Evolutionary conservation across 2,113 vertebrate species (phyloP).

Genomic region (Suncus etruscus): DNA sequence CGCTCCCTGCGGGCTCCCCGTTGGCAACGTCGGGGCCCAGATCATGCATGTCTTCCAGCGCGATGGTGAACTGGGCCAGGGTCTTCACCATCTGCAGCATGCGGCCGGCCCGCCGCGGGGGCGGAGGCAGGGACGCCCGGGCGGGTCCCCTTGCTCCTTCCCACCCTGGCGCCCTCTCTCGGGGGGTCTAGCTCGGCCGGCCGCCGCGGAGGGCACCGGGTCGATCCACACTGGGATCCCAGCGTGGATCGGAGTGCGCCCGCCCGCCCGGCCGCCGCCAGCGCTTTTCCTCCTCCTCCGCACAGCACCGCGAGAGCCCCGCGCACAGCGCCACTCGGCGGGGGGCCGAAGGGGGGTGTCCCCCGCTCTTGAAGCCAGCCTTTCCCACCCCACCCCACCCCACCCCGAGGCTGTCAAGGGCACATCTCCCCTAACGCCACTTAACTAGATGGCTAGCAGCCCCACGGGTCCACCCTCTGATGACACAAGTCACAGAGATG

Average conservation of each 20-base stretch:
- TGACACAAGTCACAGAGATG: too few relatives aligned
- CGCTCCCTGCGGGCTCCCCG: constrained; percentile 80
- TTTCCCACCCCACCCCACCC: neutral
- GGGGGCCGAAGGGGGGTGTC: neutral
- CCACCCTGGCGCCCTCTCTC: too few relatives aligned
- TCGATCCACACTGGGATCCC: too few relatives aligned
- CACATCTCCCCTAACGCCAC: neutral
- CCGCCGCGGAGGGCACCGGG: neutral
- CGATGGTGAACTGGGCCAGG: constrained; percentile 98
- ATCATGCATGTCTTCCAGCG: constrained; percentile 98
- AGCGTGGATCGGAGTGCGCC: neutral
- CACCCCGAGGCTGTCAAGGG: too few relatives aligned
- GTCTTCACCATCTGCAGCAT: constrained; percentile 99
- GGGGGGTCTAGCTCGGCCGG: neutral
- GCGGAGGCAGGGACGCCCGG: constrained; percentile 64
- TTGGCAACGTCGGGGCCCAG: constrained; percentile 90
- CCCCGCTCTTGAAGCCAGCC: neutral
- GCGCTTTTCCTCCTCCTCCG: constrained; percentile 62
- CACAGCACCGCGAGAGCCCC: neutral
- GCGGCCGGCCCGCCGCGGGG: constrained; percentile 82
- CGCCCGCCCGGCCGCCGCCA: constrained; percentile 25
- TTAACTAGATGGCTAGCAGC: too few relatives aligned
- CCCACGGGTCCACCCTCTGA: too few relatives aligned
- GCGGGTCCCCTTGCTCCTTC: neutral
- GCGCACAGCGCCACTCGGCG: constrained; percentile 1